Evolutionary conservation across 2,888 invertebrate species (phyloP).

Genomic region (Drepana falcataria): DNA sequence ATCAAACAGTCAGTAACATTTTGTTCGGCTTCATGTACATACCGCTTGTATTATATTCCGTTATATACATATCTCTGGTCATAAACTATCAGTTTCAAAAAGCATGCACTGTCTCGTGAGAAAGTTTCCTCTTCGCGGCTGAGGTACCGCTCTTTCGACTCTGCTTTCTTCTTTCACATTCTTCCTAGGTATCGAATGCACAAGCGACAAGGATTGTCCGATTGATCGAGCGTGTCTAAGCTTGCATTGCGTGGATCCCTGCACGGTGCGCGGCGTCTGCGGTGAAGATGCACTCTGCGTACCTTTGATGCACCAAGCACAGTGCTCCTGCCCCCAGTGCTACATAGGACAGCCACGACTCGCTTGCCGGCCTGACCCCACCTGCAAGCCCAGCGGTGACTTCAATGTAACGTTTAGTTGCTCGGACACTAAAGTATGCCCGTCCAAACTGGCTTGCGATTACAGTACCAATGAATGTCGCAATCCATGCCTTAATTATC

Average conservation of each 20-base stretch:
- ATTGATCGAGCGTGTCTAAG: conserved; percentile 95
- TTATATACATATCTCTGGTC: conserved; percentile 73
- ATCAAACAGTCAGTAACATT: conserved; percentile 73
- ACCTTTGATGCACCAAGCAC: conserved; percentile 89
- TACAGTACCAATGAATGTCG: conserved; percentile 83
- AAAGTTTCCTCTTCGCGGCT: conserved; percentile 93
- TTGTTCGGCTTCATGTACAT: conserved; percentile 80
- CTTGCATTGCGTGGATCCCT: conserved; percentile 94
- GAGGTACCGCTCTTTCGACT: conserved; percentile 87
- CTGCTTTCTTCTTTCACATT: conserved; percentile 79
- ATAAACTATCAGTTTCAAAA: conserved; percentile 78
- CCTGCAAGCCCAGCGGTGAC: conserved; percentile 83
- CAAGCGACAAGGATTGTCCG: conserved; percentile 93
- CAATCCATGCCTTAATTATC: conserved; percentile 86
- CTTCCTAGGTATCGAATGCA: conserved; percentile 90
- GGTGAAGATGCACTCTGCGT: conserved; percentile 93
- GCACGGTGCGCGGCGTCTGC: conserved; percentile 91
- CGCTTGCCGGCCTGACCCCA: conserved; percentile 88
- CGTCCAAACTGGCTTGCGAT: conserved; percentile 86
- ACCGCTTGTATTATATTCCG: conserved; percentile 81
- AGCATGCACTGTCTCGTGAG: conserved; percentile 87
- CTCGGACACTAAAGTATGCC: conserved; percentile 84
- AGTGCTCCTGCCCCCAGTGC: conserved; percentile 93
- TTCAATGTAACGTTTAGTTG: conserved; percentile 82
- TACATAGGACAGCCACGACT: conserved; percentile 90